Base-by-base conservation (phyloP, 2,888 invertebrate genomes). In the Cantharis lateralis region DNA sequence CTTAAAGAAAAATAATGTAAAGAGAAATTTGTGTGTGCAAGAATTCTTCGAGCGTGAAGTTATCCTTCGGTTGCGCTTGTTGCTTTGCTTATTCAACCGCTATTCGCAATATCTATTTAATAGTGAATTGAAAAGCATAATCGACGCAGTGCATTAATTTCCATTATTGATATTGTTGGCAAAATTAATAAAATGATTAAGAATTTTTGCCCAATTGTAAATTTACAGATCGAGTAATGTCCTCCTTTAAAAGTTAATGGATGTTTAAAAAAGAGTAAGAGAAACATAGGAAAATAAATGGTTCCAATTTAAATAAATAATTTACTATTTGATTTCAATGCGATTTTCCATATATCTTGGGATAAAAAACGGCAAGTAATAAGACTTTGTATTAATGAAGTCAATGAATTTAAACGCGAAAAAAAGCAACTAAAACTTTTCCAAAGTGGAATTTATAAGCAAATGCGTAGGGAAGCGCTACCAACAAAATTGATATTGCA, bases 371-470 rank as follows among this genome's bases (percentile, higher is more conserved):
- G 48, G 62, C 26, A 62, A 26, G 68, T 68, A 73, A 73, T 73
- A 73, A 73, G 73, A 68, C 28, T 68, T 68, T 62, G 62, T 62
- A 68, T 66, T 73, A 73, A 73, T 69, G 73, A 73, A 73, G 48
- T 73, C 73, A 62, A 73, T 73, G 73, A 73, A 73, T 73, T 68
- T 73, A 73, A 68, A 73, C 68, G 68, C 15, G 68, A 73, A 48
- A 73, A 73, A 73, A 73, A 48, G 73, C 62, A 73, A 62, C 24
- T 48, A 68, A 80, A 81, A 80, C 78, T 79, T 68, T 69, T 24
- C 15, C 32, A 73, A 80, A 80, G 80, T 75, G 77, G 81, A 79
- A 82, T 82, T 82, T 83, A 82, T 82, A 83, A 81, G 80, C 71
- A 64, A 71, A 66, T 80, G 81, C 79, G 71, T 78, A 78, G 10